Conservation (phyloP, 1,140 invertebrate genomes). For the Diabrotica virgifera region DNA sequence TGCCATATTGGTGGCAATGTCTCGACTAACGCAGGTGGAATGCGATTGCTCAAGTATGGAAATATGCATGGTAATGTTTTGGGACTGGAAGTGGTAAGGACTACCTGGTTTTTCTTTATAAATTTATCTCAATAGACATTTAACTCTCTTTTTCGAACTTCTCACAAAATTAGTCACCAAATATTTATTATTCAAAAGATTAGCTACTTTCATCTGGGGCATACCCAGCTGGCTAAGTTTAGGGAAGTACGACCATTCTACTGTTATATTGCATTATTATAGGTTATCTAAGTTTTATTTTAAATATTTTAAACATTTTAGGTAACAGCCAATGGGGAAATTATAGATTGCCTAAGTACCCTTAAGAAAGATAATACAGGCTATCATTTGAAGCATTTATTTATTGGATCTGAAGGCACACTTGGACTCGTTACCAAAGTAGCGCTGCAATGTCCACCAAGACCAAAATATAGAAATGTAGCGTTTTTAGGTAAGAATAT, state of each 20-base stretch:
- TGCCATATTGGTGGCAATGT: conserved; percentile 97
- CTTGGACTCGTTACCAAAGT: conserved; percentile 93
- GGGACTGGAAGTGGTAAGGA: conserved; percentile 83
- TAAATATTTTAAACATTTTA: no score
- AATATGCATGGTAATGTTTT: conserved; percentile 90
- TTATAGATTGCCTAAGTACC: conserved; percentile 80
- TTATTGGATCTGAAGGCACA: conserved; percentile 97
- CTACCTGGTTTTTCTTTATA: conserved; percentile 18
- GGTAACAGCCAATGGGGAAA: conserved; percentile 84
- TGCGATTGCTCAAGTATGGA: conserved; percentile 89
- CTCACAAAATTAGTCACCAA: no score
- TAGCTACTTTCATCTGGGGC: no score
- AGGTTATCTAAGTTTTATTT: no score
- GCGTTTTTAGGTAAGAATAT: conserved; percentile 79
- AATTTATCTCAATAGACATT: neutral
- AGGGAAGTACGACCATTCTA: no score
- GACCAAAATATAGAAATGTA: conserved; percentile 74
- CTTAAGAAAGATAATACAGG: conserved; percentile 98
- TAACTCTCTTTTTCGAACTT: no score
- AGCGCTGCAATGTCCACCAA: conserved; percentile 80
- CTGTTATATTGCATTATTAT: no score
- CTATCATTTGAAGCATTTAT: conserved; percentile 93
- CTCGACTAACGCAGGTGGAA: conserved; percentile 93
- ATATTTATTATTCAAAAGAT: no score
- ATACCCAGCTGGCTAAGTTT: no score